These are phyloP conservation scores for Drosophila setifemur DNA, from an alignment of 1,140 invertebrate species.

Conservation along the genomic window DNA sequence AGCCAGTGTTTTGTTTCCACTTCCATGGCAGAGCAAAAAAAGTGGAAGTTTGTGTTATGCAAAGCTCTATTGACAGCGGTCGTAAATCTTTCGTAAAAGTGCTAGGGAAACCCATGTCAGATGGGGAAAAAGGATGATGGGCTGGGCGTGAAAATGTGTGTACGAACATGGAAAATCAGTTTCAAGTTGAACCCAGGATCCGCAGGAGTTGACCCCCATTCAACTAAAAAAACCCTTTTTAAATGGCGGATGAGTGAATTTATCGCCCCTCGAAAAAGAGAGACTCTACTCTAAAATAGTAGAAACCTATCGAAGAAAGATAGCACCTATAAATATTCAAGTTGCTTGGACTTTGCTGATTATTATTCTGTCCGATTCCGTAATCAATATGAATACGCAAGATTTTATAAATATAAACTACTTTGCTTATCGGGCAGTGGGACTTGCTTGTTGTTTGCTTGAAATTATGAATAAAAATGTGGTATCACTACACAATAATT, in stretches of 20 bases:
- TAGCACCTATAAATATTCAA: conserved; percentile 27
- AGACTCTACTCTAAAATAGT: background rate
- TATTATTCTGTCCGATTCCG: background rate
- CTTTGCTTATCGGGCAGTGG: conserved; percentile 18
- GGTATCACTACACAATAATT: no score
- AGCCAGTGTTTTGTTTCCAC: conserved; percentile 21
- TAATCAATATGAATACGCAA: conserved; percentile 8
- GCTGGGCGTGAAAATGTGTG: conserved; percentile 51
- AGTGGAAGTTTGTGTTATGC: conserved; percentile 55
- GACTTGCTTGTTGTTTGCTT: background rate
- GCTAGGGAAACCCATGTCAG: conserved; percentile 68
- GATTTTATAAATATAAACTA: conserved; percentile 15
- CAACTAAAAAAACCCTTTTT: conserved; percentile 8
- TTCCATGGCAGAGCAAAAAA: background rate
- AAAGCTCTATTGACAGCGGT: conserved; percentile 80
- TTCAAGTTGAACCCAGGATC: conserved; percentile 29
- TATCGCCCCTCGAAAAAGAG: conserved; percentile 39
- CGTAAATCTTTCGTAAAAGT: conserved; percentile 73
- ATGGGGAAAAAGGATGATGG: background rate
- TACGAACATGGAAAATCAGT: conserved; percentile 65
- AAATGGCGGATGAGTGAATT: conserved; percentile 24
- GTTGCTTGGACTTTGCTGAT: conserved; percentile 2
- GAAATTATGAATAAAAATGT: no score
- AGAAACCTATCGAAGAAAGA: background rate
- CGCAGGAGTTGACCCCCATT: conserved; percentile 45